A percentile compares a stretch with the other conserved stretches of the same genome.
Conservation (phyloP, 2,797 vertebrate species). For the Taeniopygia guttata region DNA sequence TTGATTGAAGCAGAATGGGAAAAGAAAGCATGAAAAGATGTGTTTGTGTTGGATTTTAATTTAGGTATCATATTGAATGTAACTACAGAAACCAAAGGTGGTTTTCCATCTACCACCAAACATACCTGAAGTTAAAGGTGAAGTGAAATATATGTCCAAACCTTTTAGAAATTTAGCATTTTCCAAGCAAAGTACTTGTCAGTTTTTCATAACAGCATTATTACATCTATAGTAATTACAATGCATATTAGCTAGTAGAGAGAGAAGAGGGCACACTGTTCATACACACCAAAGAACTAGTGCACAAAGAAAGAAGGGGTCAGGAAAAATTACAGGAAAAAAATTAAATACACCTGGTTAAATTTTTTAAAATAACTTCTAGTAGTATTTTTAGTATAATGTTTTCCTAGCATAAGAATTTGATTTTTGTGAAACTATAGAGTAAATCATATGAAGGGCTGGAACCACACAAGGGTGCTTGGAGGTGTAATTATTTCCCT, state of each 20-base stretch:
- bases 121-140: background rate
- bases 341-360: background rate
- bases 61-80: background rate
- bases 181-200: background rate
- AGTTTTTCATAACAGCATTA: background rate
- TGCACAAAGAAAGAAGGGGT: background rate
- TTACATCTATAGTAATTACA: background rate
- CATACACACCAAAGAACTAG: background rate
- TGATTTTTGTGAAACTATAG: background rate
- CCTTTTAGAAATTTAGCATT: background rate
- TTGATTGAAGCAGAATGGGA: background rate
- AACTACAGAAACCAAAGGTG: background rate
- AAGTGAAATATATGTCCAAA: background rate
- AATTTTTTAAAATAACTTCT: background rate
- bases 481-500: background rate
- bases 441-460: background rate
- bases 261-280: background rate
- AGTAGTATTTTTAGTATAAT: background rate
- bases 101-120: background rate
- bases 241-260: background rate
- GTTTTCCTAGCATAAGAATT: background rate
- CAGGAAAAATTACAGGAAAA: background rate
- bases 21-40: background rate
- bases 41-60: background rate
- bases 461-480: background rate